Evolutionary conservation across 2,113 vertebrate species (phyloP).

Genomic region (Paramisgurnus dabryanus): DNA sequence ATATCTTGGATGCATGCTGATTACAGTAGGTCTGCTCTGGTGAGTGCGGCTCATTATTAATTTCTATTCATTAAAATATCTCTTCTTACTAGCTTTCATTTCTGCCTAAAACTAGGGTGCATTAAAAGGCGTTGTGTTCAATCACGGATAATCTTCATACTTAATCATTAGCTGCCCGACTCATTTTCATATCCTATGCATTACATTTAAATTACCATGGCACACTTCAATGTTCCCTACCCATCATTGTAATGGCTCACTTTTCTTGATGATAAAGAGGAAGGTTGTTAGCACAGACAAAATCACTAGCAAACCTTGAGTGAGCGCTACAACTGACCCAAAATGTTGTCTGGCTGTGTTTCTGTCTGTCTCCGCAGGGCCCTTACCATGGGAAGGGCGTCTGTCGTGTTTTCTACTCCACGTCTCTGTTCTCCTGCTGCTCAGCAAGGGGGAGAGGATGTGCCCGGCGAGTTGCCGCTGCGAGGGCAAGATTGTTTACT

Average conservation of each 20-base stretch:
- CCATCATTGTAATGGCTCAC: neutral
- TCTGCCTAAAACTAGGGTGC: neutral
- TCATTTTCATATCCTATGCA: constrained; percentile 2
- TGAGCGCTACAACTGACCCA: constrained; percentile 17
- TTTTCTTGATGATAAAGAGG: neutral
- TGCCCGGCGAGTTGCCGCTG: constrained; percentile 92
- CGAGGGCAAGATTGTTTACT: constrained; percentile 96
- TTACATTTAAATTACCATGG: neutral
- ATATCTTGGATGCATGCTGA: constrained; percentile 12
- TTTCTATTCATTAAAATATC: constrained; percentile 27
- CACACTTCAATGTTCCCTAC: constrained; percentile 18
- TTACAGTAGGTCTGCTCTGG: neutral
- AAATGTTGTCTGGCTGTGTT: constrained; percentile 32
- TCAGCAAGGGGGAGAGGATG: constrained; percentile 82
- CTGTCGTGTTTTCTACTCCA: constrained; percentile 82
- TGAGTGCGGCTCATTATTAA: constrained; percentile 8
- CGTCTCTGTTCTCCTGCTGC: constrained; percentile 75
- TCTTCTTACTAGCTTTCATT: constrained; percentile 1
- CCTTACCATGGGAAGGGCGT: constrained; percentile 68
- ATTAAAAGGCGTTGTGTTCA: constrained; percentile 15
- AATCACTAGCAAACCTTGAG: neutral
- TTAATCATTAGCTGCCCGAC: neutral
- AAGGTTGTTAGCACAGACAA: neutral
- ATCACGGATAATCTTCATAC: constrained; percentile 1
- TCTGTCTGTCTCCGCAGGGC: constrained; percentile 65